phyloP scores from a whole-genome alignment of 2,113 vertebrate species.

The Barnardius zonarius region DNA sequence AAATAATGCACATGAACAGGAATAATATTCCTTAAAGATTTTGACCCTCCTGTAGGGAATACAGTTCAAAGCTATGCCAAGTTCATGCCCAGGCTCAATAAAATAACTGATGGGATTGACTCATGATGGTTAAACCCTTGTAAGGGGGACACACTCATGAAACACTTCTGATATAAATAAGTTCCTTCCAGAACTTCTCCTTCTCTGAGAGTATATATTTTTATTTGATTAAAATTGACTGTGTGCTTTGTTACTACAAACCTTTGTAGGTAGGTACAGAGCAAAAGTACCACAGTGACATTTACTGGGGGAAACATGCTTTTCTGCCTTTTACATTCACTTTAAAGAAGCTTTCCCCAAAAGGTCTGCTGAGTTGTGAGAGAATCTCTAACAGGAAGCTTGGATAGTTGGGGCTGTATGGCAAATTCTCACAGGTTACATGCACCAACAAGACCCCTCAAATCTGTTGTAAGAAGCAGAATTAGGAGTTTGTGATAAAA shows the following conservation, averaged over 20 bases:
- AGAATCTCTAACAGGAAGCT: background rate
- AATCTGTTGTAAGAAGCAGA: background rate
- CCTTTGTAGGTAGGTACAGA: background rate
- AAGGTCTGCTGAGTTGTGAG: background rate
- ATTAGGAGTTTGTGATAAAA: fast-evolving
- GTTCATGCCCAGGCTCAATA: background rate
- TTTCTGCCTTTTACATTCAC: background rate
- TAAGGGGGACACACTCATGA: background rate
- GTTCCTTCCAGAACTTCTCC: background rate
- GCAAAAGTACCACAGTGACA: background rate
- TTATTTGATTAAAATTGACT: background rate
- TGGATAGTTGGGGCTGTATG: background rate
- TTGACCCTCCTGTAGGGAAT: background rate
- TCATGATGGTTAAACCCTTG: background rate
- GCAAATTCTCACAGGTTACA: fast-evolving
- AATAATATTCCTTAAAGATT: background rate
- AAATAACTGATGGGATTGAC: background rate
- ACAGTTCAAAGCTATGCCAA: background rate
- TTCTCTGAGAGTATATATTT: background rate
- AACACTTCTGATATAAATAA: background rate
- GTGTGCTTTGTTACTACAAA: background rate
- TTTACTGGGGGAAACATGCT: background rate
- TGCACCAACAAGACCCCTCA: background rate
- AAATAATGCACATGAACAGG: background rate
- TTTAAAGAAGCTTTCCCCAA: background rate